Percentiles rank a stretch among this genome's conserved stretches.
Evolutionary conservation across 2,113 vertebrate species (phyloP).

Genomic region (Campylorhamphus procurvoides): DNA sequence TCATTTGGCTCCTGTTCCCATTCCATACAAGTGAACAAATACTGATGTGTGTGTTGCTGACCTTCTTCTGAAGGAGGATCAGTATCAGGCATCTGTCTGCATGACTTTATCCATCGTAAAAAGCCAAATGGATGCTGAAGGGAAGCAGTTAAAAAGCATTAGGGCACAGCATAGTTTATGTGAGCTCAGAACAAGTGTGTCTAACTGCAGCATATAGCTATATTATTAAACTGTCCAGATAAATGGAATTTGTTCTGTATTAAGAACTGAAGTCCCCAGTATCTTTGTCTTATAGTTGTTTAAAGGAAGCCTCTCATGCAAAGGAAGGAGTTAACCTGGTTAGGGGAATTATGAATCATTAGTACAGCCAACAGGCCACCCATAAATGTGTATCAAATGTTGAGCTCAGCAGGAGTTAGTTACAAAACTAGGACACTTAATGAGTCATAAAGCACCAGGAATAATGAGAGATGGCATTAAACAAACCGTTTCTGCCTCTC

Average conservation of each 20-base stretch:
- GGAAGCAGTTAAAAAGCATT: background rate
- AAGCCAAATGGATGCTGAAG: background rate
- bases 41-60: background rate
- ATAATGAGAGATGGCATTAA: conserved; percentile 52
- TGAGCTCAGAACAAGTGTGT: background rate
- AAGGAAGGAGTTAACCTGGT: conserved; percentile 30
- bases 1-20: background rate
- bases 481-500: conserved; percentile 46
- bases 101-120: background rate
- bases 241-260: background rate
- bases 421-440: conserved; percentile 57
- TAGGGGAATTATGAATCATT: conserved; percentile 26
- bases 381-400: conserved; percentile 57
- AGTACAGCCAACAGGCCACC: conserved; percentile 30
- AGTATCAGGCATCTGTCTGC: background rate
- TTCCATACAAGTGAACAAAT: background rate
- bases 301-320: background rate
- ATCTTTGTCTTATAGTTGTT: background rate
- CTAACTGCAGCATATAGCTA: background rate
- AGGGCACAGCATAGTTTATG: background rate
- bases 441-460: conserved; percentile 45
- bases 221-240: background rate
- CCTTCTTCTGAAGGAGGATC: background rate
- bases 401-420: conserved; percentile 62
- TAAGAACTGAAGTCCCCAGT: background rate